A percentile compares a stretch with the other conserved stretches of the same genome.
Conservation (phyloP, 2,888 invertebrate species). For the Epiblema foenella region DNA sequence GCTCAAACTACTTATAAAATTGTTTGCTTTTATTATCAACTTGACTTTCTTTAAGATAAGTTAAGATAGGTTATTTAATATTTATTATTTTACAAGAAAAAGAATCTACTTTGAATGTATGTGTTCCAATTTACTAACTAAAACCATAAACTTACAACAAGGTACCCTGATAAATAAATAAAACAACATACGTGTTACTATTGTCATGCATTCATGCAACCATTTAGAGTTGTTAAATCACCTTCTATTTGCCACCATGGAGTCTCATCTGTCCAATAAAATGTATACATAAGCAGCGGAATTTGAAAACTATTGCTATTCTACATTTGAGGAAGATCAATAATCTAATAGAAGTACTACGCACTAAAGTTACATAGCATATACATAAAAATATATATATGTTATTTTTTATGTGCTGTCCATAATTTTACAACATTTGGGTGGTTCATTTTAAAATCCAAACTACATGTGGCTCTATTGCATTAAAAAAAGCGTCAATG, state of each 20-base stretch:
- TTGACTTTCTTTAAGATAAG: too few species aligned
- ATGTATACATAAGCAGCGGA: slow-evolving; percentile 40
- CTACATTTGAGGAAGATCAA: slow-evolving; percentile 11
- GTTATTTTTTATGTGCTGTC: too few species aligned
- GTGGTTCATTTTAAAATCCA: background rate
- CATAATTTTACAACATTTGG: background rate
- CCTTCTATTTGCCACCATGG: slow-evolving; percentile 81
- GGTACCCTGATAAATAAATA: background rate
- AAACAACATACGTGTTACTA: background rate
- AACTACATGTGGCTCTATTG: background rate
- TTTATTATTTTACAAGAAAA: background rate
- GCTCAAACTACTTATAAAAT: too few species aligned
- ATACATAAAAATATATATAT: too few species aligned
- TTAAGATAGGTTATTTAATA: too few species aligned
- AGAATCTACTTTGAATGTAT: too few species aligned
- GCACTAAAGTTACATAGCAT: too few species aligned
- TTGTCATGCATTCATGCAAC: slow-evolving; percentile 57
- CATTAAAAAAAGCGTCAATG: too few species aligned
- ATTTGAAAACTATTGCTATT: slow-evolving; percentile 22
- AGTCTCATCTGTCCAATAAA: slow-evolving; percentile 71
- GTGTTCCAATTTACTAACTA: too few species aligned
- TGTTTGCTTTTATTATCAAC: too few species aligned
- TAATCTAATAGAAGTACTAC: background rate
- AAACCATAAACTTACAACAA: background rate
- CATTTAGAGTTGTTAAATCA: slow-evolving; percentile 58